Conservation (phyloP, 35 echinoderm and acorn worm genomes). For the Diadema setosum region DNA sequence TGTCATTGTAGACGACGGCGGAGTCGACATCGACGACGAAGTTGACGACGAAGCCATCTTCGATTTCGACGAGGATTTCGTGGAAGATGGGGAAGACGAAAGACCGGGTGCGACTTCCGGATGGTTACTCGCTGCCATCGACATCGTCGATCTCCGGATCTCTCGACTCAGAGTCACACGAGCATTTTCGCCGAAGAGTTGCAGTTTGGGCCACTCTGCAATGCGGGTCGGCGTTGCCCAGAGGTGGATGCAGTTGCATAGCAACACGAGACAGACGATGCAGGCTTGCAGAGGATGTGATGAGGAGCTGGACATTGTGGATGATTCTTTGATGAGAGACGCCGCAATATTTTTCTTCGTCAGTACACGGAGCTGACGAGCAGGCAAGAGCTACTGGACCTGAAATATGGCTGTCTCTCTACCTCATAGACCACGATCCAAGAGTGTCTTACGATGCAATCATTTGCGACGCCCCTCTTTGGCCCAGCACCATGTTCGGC, state of each 20-base stretch:
- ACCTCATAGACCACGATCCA: too few species aligned
- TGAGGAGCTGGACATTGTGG: background rate
- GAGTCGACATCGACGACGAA: background rate
- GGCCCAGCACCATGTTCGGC: too few species aligned
- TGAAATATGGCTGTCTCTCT: too few species aligned
- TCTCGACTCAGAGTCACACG: background rate
- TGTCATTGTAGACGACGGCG: background rate
- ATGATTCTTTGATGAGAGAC: too few species aligned
- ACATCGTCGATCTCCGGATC: background rate
- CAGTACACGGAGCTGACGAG: too few species aligned
- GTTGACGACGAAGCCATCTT: background rate
- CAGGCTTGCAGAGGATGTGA: background rate
- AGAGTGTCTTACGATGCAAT: too few species aligned
- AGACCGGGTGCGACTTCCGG: background rate
- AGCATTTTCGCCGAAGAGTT: background rate
- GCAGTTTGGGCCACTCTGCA: background rate
- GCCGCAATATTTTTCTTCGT: too few species aligned
- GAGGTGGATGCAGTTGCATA: constrained; percentile 7
- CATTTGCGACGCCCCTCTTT: too few species aligned
- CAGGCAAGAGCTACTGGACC: too few species aligned
- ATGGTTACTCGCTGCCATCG: background rate
- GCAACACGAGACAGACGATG: constrained; percentile 3
- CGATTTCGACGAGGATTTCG: background rate
- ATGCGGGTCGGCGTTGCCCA: background rate
- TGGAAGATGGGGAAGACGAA: too few species aligned